Conservation (phyloP, 2,888 invertebrate genomes). For the Caenorhabditis sp. region DNA sequence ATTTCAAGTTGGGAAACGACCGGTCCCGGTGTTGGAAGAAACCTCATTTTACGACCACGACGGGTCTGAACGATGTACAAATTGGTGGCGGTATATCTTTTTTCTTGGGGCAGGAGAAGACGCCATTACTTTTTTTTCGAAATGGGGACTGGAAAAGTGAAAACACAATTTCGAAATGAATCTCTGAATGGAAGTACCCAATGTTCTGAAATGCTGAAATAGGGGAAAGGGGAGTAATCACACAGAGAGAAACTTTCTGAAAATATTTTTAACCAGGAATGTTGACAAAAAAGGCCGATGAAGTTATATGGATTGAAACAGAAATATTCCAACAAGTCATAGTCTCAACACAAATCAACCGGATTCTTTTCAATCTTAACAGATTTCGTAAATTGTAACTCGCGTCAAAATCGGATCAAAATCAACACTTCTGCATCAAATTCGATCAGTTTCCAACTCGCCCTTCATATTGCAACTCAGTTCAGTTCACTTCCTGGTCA, state of each 20-base stretch:
- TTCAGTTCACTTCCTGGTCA: constrained; percentile 10
- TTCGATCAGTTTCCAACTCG: not conserved
- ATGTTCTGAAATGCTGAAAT: too few relatives aligned
- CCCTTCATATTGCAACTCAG: not conserved
- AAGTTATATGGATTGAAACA: too few relatives aligned
- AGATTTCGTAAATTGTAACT: not conserved
- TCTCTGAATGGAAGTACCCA: too few relatives aligned
- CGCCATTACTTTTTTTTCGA: constrained; percentile 1
- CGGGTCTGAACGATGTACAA: constrained; percentile 50
- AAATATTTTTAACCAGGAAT: too few relatives aligned
- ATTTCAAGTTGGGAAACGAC: constrained; percentile 57
- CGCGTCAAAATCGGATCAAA: too few relatives aligned
- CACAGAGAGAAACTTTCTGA: too few relatives aligned
- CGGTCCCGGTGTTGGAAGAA: constrained; percentile 41
- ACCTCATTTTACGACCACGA: constrained; percentile 47
- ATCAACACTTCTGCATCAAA: not conserved
- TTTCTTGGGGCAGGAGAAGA: not conserved
- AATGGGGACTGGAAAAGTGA: not conserved
- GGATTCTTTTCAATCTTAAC: too few relatives aligned
- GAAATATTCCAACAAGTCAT: too few relatives aligned
- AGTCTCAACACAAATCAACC: too few relatives aligned
- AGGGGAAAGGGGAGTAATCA: too few relatives aligned
- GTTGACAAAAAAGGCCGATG: too few relatives aligned
- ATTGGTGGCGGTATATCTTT: constrained; percentile 35
- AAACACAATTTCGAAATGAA: not conserved